Conservation (phyloP, 2,888 invertebrate genomes). For the Acleris emargana region DNA sequence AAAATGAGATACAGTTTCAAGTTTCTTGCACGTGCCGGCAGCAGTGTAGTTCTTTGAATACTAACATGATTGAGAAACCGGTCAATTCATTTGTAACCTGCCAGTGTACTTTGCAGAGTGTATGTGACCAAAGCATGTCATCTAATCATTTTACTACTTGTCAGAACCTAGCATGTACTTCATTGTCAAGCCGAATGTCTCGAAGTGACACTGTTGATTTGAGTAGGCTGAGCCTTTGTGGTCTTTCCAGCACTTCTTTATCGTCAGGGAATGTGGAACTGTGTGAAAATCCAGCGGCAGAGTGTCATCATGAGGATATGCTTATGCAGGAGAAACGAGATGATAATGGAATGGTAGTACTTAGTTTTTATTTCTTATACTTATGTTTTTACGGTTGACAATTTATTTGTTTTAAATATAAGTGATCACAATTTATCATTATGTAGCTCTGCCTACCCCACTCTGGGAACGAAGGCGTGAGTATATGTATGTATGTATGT, state of each 20-base stretch:
- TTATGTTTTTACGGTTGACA: too few species aligned
- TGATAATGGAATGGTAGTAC: background rate
- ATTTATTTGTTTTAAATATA: too few species aligned
- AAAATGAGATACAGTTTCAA: background rate
- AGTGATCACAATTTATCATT: too few species aligned
- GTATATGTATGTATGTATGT: too few species aligned
- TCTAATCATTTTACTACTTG: background rate
- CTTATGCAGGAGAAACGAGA: background rate
- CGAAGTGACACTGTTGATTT: background rate
- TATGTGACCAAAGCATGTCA: background rate
- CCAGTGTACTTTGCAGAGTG: background rate
- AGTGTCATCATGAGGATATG: background rate
- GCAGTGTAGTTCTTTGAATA: constrained; percentile 1
- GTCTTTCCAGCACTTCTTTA: constrained; percentile 17
- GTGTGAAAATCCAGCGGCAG: background rate
- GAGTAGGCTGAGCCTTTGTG: constrained; percentile 1
- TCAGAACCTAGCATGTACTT: background rate
- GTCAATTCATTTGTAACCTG: background rate
- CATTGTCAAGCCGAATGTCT: background rate
- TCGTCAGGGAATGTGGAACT: background rate
- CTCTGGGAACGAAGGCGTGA: too few species aligned
- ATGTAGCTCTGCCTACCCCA: too few species aligned
- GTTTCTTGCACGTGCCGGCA: constrained; percentile 10
- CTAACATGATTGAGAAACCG: background rate
- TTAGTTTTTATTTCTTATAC: too few species aligned